Evolutionary conservation across 2,888 invertebrate genomes (phyloP), one percentile per base, ranked within the genome.

Genomic region (Galerucella pusilla): DNA sequence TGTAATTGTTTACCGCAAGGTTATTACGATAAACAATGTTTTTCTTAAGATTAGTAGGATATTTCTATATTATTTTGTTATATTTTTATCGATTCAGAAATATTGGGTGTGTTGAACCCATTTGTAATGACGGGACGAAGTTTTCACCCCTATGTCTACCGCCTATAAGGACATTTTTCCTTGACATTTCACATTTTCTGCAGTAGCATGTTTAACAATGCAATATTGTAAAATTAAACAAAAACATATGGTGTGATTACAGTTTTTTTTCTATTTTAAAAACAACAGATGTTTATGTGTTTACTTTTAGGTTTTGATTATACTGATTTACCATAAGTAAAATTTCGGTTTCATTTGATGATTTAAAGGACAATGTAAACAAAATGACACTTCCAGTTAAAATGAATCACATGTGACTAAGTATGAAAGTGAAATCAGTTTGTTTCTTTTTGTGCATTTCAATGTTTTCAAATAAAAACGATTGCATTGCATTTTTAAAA

Each of bases 41-140:
- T 63, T 71, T 73, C n/a, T 71, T 49, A 64, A 68, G 35, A 70
- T 60, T 69, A 65, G 60, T 71, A 28, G 28, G 28, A 28, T 28
- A 28, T 35, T 35, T 35, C 35, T 35, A 35, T 77, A 78, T 80
- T 77, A 78, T 80, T 78, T 80, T 78, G 73, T 61, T 76, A 68
- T 78, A 78, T 85, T 85, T 85, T 85, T 86, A 87, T 86, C 84
- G 86, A 86, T 86, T 86, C 82, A 77, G 80, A 81, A 81, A 82
- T 80, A 83, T 82, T 85, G 86, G 86, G 87, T 87, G 87, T 86
- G 86, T 86, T 86, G 86, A 86, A 86, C 85, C 82, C 83, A 80
- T 80, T 79, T 80, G 75, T 77, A 80, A 79, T 80, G 80, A 79
- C 76, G 73, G 80, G 78, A 78, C 74, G 71, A 73, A 78, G 78